Evolutionary conservation across 2,888 invertebrate species (phyloP).

Genomic region (Eurytoma adleriae): DNA sequence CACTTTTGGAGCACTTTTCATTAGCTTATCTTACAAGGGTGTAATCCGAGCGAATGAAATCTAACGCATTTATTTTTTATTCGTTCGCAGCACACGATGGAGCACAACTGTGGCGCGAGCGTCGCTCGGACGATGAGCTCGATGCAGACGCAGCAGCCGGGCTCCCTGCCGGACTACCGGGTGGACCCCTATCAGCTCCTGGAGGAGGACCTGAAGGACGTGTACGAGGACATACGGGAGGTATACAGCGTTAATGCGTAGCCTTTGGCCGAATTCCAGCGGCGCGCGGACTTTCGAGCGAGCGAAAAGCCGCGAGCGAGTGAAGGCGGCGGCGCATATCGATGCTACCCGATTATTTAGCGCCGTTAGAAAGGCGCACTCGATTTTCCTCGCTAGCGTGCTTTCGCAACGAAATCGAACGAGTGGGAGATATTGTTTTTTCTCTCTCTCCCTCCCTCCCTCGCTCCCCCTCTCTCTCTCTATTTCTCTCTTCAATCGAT

Average conservation of each 20-base stretch:
- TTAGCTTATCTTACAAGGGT: too few relatives aligned
- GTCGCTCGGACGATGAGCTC: slow-evolving; percentile 80
- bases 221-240: slow-evolving; percentile 91
- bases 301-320: slow-evolving; percentile 12
- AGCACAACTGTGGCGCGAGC: slow-evolving; percentile 44
- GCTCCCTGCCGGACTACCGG: slow-evolving; percentile 87
- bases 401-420: slow-evolving; percentile 19
- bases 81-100: slow-evolving; percentile 63
- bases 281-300: slow-evolving; percentile 59
- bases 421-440: not conserved
- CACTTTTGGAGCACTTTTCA: too few relatives aligned
- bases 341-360: slow-evolving; percentile 25
- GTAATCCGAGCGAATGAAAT: not conserved
- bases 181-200: slow-evolving; percentile 91
- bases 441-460: not conserved
- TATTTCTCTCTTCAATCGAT: too few relatives aligned
- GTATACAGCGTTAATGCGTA: slow-evolving; percentile 77
- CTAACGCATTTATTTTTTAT: slow-evolving; percentile 12
- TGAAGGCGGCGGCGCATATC: not conserved
- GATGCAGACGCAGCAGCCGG: slow-evolving; percentile 88
- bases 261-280: slow-evolving; percentile 71
- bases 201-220: slow-evolving; percentile 90
- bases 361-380: slow-evolving; percentile 23
- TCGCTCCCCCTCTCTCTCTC: too few relatives aligned
- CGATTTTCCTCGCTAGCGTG: slow-evolving; percentile 9